These are phyloP conservation scores for Baronia brevicornis DNA, from an alignment of 2,888 invertebrate species.

Conservation along the genomic window DNA sequence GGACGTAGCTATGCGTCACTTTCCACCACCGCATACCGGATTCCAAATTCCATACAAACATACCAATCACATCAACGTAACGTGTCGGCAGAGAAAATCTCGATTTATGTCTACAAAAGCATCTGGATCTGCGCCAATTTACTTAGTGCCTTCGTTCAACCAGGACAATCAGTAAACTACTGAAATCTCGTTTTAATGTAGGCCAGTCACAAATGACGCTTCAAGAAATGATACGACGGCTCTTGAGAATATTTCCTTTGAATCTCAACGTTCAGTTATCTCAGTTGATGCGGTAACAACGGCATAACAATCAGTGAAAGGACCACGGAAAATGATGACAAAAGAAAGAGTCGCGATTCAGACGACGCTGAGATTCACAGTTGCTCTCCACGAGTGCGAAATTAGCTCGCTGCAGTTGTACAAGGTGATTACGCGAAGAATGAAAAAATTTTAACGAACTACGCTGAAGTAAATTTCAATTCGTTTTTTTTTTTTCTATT, in stretches of 20 bases:
- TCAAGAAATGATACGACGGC: slow-evolving; percentile 10
- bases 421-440: too few relatives aligned
- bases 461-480: too few relatives aligned
- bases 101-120: slow-evolving; percentile 34
- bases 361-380: too few relatives aligned
- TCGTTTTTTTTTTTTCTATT: too few relatives aligned
- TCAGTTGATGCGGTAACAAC: slow-evolving; percentile 12
- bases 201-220: slow-evolving; percentile 13
- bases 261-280: slow-evolving; percentile 10
- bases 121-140: slow-evolving; percentile 31
- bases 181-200: slow-evolving; percentile 26
- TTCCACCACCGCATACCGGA: slow-evolving; percentile 5
- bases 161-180: slow-evolving; percentile 32
- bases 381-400: too few relatives aligned
- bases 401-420: too few relatives aligned
- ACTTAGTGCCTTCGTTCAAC: slow-evolving; percentile 23
- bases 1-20: background rate
- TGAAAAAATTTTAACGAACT: too few relatives aligned
- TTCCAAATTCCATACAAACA: slow-evolving; percentile 19
- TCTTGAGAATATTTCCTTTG: slow-evolving; percentile 14
- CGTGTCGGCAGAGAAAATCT: slow-evolving; percentile 29
- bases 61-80: slow-evolving; percentile 29
- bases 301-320: slow-evolving; percentile 4
- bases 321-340: slow-evolving; percentile 1
- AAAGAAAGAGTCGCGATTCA: background rate